Evolutionary conservation across 2,797 vertebrate genomes (phyloP).

Genomic region (Crax fasciolata): DNA sequence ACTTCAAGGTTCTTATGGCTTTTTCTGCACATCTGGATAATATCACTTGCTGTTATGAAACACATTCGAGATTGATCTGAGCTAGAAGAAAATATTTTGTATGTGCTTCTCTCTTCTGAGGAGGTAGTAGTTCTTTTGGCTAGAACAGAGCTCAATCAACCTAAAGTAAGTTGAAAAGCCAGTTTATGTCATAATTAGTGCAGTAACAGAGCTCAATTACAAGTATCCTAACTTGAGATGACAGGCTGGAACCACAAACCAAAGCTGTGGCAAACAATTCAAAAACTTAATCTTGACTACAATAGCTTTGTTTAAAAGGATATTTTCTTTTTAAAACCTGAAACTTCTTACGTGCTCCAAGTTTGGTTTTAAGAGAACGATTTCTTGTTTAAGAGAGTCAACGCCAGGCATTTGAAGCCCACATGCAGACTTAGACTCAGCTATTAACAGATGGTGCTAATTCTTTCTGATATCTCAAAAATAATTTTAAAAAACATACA

Average conservation of each 20-base stretch:
- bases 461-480: conserved; percentile 23
- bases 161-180: not conserved
- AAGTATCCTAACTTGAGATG: not conserved
- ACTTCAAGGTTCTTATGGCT: not conserved
- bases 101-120: not conserved
- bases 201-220: not conserved
- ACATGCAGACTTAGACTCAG: not conserved
- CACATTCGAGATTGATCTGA: not conserved
- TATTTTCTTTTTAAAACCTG: not conserved
- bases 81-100: not conserved
- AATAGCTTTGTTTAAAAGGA: not conserved
- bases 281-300: not conserved
- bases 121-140: not conserved
- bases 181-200: not conserved
- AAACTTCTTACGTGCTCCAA: not conserved
- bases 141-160: not conserved
- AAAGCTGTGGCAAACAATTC: not conserved
- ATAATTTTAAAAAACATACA: conserved; percentile 10
- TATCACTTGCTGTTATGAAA: not conserved
- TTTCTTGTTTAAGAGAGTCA: not conserved
- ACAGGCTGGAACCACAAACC: not conserved
- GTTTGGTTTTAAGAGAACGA: not conserved
- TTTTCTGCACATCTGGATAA: not conserved
- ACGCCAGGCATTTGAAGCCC: not conserved
- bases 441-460: conserved; percentile 24